A percentile compares a stretch with the other conserved stretches of the same genome.
These are phyloP conservation scores for Mythimna impura DNA, from an alignment of 2,888 invertebrate species.

Conservation along the genomic window DNA sequence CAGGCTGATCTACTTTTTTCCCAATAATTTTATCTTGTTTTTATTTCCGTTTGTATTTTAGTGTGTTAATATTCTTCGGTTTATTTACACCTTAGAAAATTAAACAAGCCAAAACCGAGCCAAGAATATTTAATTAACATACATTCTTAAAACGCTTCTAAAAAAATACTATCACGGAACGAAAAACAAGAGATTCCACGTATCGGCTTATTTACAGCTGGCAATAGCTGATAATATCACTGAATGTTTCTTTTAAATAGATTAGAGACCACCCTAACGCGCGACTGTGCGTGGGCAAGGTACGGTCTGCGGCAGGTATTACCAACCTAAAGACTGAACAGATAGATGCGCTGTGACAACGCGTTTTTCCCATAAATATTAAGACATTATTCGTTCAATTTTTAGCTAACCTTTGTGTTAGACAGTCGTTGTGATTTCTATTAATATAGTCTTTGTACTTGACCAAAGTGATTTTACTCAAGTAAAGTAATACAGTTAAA, in stretches of 20 bases:
- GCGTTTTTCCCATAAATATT: neutral
- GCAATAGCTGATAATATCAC: slow-evolving; percentile 44
- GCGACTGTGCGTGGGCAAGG: slow-evolving; percentile 51
- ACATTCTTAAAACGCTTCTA: slow-evolving; percentile 28
- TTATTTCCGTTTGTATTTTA: too few relatives aligned
- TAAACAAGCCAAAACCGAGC: slow-evolving; percentile 16
- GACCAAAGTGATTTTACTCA: too few relatives aligned
- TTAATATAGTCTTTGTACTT: too few relatives aligned
- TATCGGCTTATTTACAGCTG: slow-evolving; percentile 47
- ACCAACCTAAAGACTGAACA: slow-evolving; percentile 6
- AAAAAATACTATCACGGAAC: slow-evolving; percentile 44
- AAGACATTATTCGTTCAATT: too few relatives aligned
- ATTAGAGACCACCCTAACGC: slow-evolving; percentile 59
- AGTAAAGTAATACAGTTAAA: too few relatives aligned
- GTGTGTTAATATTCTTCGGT: too few relatives aligned
- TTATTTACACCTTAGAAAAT: slow-evolving; percentile 15
- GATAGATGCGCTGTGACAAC: neutral
- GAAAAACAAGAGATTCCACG: slow-evolving; percentile 48
- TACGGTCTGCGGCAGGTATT: slow-evolving; percentile 21
- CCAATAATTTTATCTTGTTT: too few relatives aligned
- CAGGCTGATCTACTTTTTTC: too few relatives aligned
- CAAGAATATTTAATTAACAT: slow-evolving; percentile 46
- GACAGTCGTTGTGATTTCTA: too few relatives aligned
- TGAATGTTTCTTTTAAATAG: slow-evolving; percentile 45
- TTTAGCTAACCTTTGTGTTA: too few relatives aligned